These are phyloP conservation scores for Lepisosteus oculatus DNA, from an alignment of 2,113 vertebrate genomes.

Conservation along the genomic window DNA sequence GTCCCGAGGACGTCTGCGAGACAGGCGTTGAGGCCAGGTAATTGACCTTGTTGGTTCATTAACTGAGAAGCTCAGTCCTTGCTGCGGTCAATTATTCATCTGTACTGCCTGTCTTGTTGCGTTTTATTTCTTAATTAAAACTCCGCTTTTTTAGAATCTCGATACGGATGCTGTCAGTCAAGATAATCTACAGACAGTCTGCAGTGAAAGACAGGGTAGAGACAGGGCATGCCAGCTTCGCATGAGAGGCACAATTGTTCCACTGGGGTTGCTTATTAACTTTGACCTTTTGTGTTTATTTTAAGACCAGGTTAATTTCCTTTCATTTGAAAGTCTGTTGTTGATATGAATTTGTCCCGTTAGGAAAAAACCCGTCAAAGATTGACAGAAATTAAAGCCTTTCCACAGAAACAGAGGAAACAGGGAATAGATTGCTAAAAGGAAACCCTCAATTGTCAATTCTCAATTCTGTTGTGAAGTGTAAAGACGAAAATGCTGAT, in stretches of 20 bases:
- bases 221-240: not conserved
- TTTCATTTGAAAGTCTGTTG: no score
- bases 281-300: not conserved
- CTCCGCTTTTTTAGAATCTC: not conserved
- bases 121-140: conserved; percentile 18
- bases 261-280: no score
- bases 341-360: no score
- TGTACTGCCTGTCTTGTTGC: conserved; percentile 2
- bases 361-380: no score
- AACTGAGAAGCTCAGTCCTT: not conserved
- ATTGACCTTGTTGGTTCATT: conserved; percentile 2
- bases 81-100: conserved; percentile 7
- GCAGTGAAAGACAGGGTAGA: not conserved
- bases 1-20: not conserved
- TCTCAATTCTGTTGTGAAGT: no score
- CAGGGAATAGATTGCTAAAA: no score
- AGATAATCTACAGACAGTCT: not conserved
- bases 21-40: not conserved
- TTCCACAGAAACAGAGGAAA: no score
- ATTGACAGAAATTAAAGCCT: no score
- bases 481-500: no score
- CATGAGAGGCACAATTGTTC: not conserved
- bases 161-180: conserved; percentile 13
- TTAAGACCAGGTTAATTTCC: no score
- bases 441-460: no score